Conservation (phyloP, 2,888 invertebrate species). For the Eudemis profundana region DNA sequence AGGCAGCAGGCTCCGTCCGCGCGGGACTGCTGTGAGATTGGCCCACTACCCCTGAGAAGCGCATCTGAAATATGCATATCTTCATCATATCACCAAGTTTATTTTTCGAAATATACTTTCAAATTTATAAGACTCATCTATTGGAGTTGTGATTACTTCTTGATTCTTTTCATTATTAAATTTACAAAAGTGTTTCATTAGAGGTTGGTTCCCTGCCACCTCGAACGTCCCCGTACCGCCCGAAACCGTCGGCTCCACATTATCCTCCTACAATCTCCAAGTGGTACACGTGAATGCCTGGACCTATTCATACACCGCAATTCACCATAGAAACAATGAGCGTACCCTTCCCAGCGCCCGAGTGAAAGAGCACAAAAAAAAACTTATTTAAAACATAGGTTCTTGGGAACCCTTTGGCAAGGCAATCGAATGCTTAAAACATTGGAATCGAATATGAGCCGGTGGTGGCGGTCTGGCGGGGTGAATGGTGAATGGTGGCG, state of each 20-base stretch:
- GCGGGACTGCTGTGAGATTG: constrained; percentile 55
- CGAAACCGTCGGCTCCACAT: constrained; percentile 71
- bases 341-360: constrained; percentile 78
- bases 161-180: no score
- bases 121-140: not conserved
- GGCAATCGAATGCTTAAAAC: constrained; percentile 85
- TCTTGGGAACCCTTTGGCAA: constrained; percentile 81
- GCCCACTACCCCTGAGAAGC: constrained; percentile 50
- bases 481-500: constrained; percentile 62
- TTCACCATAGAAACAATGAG: constrained; percentile 81
- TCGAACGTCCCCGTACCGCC: constrained; percentile 70
- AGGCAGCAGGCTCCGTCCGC: constrained; percentile 39
- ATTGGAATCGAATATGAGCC: constrained; percentile 80
- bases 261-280: constrained; percentile 80
- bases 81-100: constrained; percentile 16
- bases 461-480: constrained; percentile 56
- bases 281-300: constrained; percentile 73
- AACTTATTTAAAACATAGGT: constrained; percentile 70
- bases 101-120: not conserved
- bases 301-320: constrained; percentile 78
- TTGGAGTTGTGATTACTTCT: no score
- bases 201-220: constrained; percentile 74
- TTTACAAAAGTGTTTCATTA: constrained; percentile 56
- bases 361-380: constrained; percentile 77
- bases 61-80: constrained; percentile 34